Conservation (phyloP, 2,113 vertebrate species). For the Micromys minutus region DNA sequence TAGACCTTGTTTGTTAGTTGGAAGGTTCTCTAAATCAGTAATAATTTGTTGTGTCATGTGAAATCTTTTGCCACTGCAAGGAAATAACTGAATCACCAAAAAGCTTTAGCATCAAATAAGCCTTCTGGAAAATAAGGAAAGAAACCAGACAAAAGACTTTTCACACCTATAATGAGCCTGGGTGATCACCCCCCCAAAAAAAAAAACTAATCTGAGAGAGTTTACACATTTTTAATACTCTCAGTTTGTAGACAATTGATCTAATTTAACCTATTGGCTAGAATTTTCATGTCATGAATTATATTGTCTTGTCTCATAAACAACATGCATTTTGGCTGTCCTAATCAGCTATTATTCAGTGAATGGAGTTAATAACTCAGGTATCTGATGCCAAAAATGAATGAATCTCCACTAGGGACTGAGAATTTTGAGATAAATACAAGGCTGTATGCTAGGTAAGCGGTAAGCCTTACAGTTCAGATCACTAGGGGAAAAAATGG, state of each 20-base stretch:
- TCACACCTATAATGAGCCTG: not conserved
- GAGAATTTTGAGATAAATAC: conserved; percentile 46
- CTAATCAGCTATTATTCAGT: conserved; percentile 48
- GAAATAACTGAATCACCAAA: conserved; percentile 43
- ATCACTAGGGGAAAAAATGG: not conserved
- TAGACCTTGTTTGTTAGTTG: not conserved
- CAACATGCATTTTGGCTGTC: conserved; percentile 37
- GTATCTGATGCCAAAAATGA: conserved; percentile 66
- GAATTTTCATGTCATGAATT: conserved; percentile 38
- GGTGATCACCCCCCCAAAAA: conserved; percentile 21
- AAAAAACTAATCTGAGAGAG: conserved; percentile 37
- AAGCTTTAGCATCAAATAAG: conserved; percentile 50
- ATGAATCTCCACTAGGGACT: conserved; percentile 32
- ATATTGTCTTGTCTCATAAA: conserved; percentile 16
- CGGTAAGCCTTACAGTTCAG: conserved; percentile 19
- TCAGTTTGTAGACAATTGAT: conserved; percentile 42
- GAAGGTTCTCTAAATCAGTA: conserved; percentile 10
- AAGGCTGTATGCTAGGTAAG: not conserved
- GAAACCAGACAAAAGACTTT: conserved; percentile 10
- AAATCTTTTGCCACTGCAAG: conserved; percentile 32
- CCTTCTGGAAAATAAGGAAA: not conserved
- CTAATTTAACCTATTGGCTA: conserved; percentile 54
- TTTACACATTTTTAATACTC: conserved; percentile 60
- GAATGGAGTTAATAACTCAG: conserved; percentile 62
- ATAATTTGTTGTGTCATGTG: not conserved